Evolutionary conservation across 35 echinoderm and acorn worm genomes (phyloP).

Genomic region (Strongylocentrotus purpuratus): DNA sequence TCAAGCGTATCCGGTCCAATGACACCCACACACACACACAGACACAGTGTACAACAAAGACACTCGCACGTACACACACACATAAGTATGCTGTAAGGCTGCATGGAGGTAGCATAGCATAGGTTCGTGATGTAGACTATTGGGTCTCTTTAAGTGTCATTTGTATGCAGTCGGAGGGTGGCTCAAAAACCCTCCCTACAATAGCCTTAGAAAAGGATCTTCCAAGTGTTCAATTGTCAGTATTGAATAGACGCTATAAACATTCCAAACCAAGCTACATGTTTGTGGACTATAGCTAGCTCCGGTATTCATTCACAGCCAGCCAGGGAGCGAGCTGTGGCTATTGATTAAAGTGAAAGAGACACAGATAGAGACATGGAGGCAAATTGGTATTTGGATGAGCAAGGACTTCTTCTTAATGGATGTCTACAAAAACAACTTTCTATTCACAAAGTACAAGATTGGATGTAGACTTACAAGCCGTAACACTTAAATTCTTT

Average conservation of each 20-base stretch:
- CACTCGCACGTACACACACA: constrained; percentile 37
- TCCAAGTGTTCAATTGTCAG: constrained; percentile 29
- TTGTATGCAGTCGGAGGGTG: not conserved
- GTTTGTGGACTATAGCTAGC: not conserved
- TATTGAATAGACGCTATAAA: constrained; percentile 7
- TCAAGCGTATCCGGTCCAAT: not conserved
- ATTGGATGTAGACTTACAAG: too few species aligned
- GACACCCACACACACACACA: not conserved
- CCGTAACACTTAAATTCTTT: too few species aligned
- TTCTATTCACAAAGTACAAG: not conserved
- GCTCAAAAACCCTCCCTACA: not conserved
- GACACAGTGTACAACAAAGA: not conserved
- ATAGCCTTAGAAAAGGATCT: constrained; percentile 32
- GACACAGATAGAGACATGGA: not conserved
- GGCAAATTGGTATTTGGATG: not conserved
- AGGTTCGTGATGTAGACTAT: not conserved
- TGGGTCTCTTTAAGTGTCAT: not conserved
- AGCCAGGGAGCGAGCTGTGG: not conserved
- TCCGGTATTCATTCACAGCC: not conserved
- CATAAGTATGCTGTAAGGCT: not conserved
- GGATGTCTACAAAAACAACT: not conserved
- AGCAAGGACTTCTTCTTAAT: not conserved
- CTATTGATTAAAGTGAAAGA: not conserved
- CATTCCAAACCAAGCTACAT: not conserved
- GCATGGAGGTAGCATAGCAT: not conserved